Base-by-base conservation (phyloP, 1,140 invertebrate species). In the Rhopalosiphum maidis region DNA sequence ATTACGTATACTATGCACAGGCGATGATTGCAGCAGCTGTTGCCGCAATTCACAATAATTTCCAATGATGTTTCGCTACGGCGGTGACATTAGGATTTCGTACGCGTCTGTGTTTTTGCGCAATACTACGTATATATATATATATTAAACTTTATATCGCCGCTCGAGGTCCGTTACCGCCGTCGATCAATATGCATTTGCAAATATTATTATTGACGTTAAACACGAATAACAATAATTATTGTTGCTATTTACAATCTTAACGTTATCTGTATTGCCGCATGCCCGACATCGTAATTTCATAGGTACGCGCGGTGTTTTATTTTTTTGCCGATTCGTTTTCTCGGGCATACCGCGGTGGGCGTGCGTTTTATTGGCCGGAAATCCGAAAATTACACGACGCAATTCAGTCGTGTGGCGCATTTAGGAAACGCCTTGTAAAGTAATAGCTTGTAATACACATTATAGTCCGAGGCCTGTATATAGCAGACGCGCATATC, bases 401-500 rank as follows among this genome's bases (percentile, higher is more conserved):
- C 90, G 90, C 90, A 91, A 91, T 77, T 77, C 35, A 46, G 30
- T 77, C 68, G 68, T 68, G 90, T 82, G n/a, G 15, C 90, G 37
- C 51, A 25, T 92, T 92, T 92, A 83, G 91, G 91, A 92, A 92
- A 92, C 91, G 91, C 91, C 91, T 92, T 92, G 85, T 92, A 92
- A 92, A 92, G 91, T 83, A 92, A 92, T 92, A 92, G 91, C 41
- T 77, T 77, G n/a, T 77, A 77, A n/a, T 91, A 2, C 35, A 77
- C 60, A 77, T 77, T 77, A 77, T 92, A 55, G 55, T 89, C 30
- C 48, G 48, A 8, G 87, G 8, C 46, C 86, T 4, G 86, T 4
- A 41, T 51, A 51, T 18, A 51, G 7, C 18, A 37, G 37, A 37
- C n/a, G 7, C 15, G 21, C 83, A 22, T 85, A 85, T 85, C 83